Conservation (phyloP, 1,140 invertebrate species). For the Bombus vancouverensis region DNA sequence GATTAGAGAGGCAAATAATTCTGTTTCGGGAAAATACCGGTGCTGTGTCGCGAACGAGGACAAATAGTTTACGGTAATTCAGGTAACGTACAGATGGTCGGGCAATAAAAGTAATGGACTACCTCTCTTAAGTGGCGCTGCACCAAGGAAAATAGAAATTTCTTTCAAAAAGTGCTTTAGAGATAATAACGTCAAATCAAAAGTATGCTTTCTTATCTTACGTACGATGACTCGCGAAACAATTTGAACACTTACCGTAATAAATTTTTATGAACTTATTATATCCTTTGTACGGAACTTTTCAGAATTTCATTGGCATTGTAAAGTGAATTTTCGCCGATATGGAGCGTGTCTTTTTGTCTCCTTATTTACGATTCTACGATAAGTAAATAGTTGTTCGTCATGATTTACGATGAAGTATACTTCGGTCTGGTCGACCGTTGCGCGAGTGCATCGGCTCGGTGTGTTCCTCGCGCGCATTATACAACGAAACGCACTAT, state of each 20-base stretch:
- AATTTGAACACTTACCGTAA: neutral
- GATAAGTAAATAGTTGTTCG: conserved; percentile 41
- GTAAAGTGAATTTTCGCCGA: conserved; percentile 32
- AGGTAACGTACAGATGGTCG: conserved; percentile 5
- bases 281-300: neutral
- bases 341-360: neutral
- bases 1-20: neutral
- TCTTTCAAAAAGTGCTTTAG: neutral
- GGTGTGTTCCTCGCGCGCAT: conserved; percentile 4
- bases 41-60: conserved; percentile 4
- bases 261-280: neutral
- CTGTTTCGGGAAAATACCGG: conserved; percentile 1
- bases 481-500: conserved; percentile 64
- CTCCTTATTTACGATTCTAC: conserved; percentile 38
- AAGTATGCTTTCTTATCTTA: neutral
- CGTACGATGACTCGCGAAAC: neutral
- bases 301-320: neutral
- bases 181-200: neutral
- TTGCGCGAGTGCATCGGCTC: conserved; percentile 38
- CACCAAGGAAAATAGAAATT: neutral
- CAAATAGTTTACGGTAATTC: conserved; percentile 20
- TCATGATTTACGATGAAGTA: conserved; percentile 31
- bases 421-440: neutral
- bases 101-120: conserved; percentile 22
- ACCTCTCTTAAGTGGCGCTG: neutral